phyloP scores from a whole-genome alignment of 64 coral and sea anemone species.

The Catalaphyllia jardinei region DNA sequence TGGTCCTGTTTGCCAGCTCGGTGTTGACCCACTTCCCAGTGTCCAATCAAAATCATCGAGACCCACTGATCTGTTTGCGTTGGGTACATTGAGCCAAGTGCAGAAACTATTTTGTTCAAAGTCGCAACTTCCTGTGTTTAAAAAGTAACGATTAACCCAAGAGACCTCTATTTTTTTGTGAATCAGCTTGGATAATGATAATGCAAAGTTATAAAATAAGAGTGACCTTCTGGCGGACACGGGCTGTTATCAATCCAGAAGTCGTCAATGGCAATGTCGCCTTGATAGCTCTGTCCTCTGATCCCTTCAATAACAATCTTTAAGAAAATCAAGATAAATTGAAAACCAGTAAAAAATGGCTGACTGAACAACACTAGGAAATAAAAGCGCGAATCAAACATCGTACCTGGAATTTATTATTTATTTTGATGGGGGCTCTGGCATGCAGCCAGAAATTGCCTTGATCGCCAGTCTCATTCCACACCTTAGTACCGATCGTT shows the following conservation, averaged over 20 bases:
- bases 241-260: slow-evolving; percentile 90
- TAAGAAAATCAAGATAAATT: not conserved
- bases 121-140: slow-evolving; percentile 74
- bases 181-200: too few species aligned
- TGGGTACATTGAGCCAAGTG: slow-evolving; percentile 83
- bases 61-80: slow-evolving; percentile 74
- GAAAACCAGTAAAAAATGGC: too few species aligned
- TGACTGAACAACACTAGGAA: too few species aligned
- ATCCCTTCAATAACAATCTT: slow-evolving; percentile 89
- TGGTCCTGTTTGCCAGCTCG: slow-evolving; percentile 84
- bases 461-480: slow-evolving; percentile 86
- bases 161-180: too few species aligned
- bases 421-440: slow-evolving; percentile 49
- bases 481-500: slow-evolving; percentile 53
- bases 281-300: slow-evolving; percentile 78
- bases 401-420: slow-evolving; percentile 19
- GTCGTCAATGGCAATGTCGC: slow-evolving; percentile 95
- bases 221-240: slow-evolving; percentile 85
- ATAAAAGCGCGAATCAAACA: not conserved
- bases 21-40: slow-evolving; percentile 83
- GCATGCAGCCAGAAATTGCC: slow-evolving; percentile 78
- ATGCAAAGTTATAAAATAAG: not conserved
- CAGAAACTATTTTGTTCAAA: slow-evolving; percentile 91
- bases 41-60: slow-evolving; percentile 99
- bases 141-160: not conserved